These are phyloP conservation scores for Hyles lineata DNA, from an alignment of 2,888 invertebrate genomes.

Conservation along the genomic window DNA sequence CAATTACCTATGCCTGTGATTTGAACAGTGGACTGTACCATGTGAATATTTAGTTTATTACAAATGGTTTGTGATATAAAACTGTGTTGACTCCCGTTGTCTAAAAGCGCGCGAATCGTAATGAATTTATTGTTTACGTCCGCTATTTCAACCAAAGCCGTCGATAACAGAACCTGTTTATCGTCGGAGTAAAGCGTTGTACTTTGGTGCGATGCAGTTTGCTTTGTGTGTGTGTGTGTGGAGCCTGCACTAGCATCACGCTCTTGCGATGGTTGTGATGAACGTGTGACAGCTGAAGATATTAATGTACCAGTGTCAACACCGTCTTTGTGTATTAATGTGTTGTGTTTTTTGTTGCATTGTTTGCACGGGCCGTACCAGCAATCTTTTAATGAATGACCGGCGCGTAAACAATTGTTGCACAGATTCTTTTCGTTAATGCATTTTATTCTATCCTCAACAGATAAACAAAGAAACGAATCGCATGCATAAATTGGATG, in stretches of 20 bases:
- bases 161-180: conserved; percentile 5
- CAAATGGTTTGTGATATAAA: conserved; percentile 31
- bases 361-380: too few species aligned
- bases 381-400: too few species aligned
- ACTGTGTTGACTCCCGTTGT: conserved; percentile 31
- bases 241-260: background rate
- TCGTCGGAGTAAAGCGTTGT: background rate
- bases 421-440: too few species aligned
- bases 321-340: too few species aligned
- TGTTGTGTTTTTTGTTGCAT: too few species aligned
- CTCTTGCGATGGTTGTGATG: background rate
- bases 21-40: conserved; percentile 31
- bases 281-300: too few species aligned
- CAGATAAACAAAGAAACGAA: too few species aligned
- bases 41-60: conserved; percentile 26
- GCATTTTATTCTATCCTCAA: too few species aligned
- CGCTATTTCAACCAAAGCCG: background rate
- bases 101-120: conserved; percentile 32
- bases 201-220: background rate
- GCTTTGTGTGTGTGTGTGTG: too few species aligned
- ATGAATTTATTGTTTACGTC: conserved; percentile 26
- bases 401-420: too few species aligned
- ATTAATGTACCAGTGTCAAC: too few species aligned
- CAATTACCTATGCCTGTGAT: conserved; percentile 29
- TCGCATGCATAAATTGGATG: too few species aligned